A percentile compares a stretch with the other conserved stretches of the same genome.
phyloP scores from a whole-genome alignment of 2,797 vertebrate genomes.

The Sebastiscus tertius region DNA sequence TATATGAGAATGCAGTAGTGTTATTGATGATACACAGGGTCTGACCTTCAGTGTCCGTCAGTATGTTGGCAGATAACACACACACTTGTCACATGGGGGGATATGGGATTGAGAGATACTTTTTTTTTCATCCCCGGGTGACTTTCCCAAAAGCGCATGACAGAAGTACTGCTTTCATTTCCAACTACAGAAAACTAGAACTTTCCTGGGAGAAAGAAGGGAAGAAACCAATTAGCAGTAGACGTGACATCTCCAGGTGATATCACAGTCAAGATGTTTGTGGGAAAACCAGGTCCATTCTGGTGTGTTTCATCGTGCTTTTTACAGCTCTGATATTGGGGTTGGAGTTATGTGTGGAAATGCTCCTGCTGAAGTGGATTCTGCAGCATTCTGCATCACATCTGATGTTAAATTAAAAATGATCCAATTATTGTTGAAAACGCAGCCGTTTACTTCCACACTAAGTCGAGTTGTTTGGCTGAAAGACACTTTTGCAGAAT shows the following conservation, averaged over 20 bases:
- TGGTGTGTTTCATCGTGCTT: constrained; percentile 38
- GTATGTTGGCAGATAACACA: constrained; percentile 39
- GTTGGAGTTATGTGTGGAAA: neutral
- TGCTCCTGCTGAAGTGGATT: neutral
- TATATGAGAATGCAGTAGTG: constrained; percentile 41
- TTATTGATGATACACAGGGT: constrained; percentile 73
- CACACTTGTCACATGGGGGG: constrained; percentile 5
- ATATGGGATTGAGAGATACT: neutral
- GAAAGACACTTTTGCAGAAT: constrained; percentile 32
- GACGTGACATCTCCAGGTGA: constrained; percentile 22
- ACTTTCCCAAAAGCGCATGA: constrained; percentile 40
- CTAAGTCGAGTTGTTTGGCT: constrained; percentile 13
- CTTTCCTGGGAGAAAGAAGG: neutral
- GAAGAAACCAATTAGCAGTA: constrained; percentile 33
- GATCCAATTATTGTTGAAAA: constrained; percentile 8
- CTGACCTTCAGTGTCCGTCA: constrained; percentile 64
- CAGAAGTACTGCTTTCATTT: constrained; percentile 24
- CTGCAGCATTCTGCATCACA: neutral
- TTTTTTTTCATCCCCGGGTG: neutral
- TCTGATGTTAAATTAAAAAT: constrained; percentile 32
- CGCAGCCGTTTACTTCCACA: constrained; percentile 27
- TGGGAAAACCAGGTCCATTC: constrained; percentile 32
- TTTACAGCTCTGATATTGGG: constrained; percentile 8
- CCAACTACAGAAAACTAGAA: constrained; percentile 7
- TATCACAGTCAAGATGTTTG: constrained; percentile 38